phyloP scores from a whole-genome alignment of 2,797 vertebrate genomes.

The Holocentrus rufus region DNA sequence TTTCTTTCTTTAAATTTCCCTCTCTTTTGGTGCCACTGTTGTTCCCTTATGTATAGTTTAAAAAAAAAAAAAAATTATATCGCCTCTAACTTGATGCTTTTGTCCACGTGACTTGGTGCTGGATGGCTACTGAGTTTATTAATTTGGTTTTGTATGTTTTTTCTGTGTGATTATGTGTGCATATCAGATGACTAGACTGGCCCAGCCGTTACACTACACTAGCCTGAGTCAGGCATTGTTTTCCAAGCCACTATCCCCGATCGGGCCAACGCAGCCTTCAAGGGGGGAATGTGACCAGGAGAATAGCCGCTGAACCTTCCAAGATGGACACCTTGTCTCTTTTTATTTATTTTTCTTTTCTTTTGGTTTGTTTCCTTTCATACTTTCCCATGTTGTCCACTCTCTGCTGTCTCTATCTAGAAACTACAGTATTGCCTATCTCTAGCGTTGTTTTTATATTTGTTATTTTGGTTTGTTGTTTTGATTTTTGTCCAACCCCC shows the following conservation, averaged over 20 bases:
- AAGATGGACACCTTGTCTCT: slow-evolving; percentile 99
- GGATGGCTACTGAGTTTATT: slow-evolving; percentile 99
- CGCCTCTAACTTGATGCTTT: slow-evolving; percentile 77
- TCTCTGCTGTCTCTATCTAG: slow-evolving; percentile 83
- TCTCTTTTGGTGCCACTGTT: slow-evolving; percentile 70
- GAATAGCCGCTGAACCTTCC: slow-evolving; percentile 92
- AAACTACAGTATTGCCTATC: slow-evolving; percentile 78
- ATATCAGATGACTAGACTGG: slow-evolving; percentile 99
- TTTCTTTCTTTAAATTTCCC: slow-evolving; percentile 41
- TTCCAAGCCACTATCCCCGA: slow-evolving; percentile 99
- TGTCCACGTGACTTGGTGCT: slow-evolving; percentile 90
- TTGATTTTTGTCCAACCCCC: slow-evolving; percentile 80
- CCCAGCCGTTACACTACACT: slow-evolving; percentile 99
- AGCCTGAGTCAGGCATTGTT: slow-evolving; percentile 99
- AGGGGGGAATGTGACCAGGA: slow-evolving; percentile 97
- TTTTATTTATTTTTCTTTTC: slow-evolving; percentile 85
- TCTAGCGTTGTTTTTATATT: slow-evolving; percentile 82
- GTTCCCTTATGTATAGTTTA: slow-evolving; percentile 68
- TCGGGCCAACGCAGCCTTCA: slow-evolving; percentile 97
- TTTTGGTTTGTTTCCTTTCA: slow-evolving; percentile 83
- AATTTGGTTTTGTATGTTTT: slow-evolving; percentile 99
- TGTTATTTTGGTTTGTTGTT: slow-evolving; percentile 79
- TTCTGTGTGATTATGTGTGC: slow-evolving; percentile 99
- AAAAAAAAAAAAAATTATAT: slow-evolving; percentile 54
- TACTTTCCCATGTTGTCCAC: slow-evolving; percentile 90